phyloP scores from a whole-genome alignment of 1,140 invertebrate genomes.

The Mycetomoellerius zeteki region DNA sequence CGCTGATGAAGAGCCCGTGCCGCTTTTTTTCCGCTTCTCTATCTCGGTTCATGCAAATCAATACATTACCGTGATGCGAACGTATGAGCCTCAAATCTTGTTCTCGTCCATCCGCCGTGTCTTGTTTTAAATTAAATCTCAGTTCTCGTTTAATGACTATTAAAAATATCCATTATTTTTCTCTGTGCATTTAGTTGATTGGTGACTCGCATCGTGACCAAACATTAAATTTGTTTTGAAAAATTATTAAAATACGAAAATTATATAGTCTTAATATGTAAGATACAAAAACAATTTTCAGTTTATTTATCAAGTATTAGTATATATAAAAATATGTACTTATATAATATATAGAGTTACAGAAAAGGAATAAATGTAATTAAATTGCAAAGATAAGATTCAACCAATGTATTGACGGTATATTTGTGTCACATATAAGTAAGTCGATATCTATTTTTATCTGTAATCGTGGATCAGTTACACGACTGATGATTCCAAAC shows the following conservation, averaged over 20 bases:
- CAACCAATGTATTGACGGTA: no score
- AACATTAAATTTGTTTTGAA: constrained; percentile 2
- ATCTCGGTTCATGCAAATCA: constrained; percentile 61
- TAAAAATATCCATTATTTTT: background rate
- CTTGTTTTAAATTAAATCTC: constrained; percentile 8
- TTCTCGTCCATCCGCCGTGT: background rate
- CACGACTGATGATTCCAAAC: background rate
- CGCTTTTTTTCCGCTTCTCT: constrained; percentile 63
- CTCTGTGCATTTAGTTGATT: background rate
- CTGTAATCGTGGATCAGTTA: constrained; percentile 9
- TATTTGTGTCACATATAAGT: background rate
- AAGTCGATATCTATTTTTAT: background rate
- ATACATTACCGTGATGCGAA: constrained; percentile 69
- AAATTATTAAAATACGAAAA: background rate
- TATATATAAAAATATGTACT: constrained; percentile 2
- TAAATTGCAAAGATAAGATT: background rate
- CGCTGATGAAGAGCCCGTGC: constrained; percentile 83
- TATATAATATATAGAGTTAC: background rate
- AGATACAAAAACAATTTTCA: background rate
- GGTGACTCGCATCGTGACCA: background rate
- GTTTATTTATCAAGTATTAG: background rate
- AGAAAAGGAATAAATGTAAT: background rate
- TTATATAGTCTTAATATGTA: background rate
- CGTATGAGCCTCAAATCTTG: constrained; percentile 53
- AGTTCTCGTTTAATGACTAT: background rate